Base-by-base conservation (phyloP, 2,888 invertebrate species). In the Parthenolecanium corni region DNA sequence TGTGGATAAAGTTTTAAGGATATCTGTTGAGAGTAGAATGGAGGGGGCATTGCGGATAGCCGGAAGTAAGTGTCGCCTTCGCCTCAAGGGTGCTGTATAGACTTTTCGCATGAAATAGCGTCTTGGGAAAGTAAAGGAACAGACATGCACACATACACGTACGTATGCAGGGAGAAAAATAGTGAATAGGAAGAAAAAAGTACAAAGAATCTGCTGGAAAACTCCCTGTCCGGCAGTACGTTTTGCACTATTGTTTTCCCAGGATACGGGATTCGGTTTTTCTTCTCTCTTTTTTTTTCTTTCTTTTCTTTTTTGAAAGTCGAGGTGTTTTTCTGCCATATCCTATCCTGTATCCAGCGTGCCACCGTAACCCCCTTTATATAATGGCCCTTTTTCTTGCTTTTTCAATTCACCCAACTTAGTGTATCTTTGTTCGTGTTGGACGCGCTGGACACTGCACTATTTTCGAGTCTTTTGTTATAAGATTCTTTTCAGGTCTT, bases 61-160 rank as follows among this genome's bases (percentile, higher is more conserved):
- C 58, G 58, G 58, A 58, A 58, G 58, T 58, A 58, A 52, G 52
- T 52, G 62, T 62, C 62, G 42, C 52, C 52, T 44, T 62, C 62
- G 62, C 62, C 63, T 63, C 63, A 52, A 63, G 63, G 63, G 63
- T 63, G 53, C 38, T 63, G 63, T 63, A 52, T 63, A 53, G 53
- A 44, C 47, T 63, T 63, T 53, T 53, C 53, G 53, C 24, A 63
- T 63, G 63, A 63, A 63, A 63, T 53, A 63, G 63, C 53, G 53
- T 53, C 63, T 63, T 63, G 63, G 63, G 63, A 63, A 63, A 63
- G 54, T 23, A 38, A 52, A 52, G 14, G 31, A 52, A 52, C 20
- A n/a, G 11, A 31, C 24, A 23, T 20, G 20, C n/a, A 51, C 16
- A 9, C 16, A n/a, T 18, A 14, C 16, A 44, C 18, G n/a, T 9